Base-by-base conservation (phyloP, 2,797 vertebrate genomes). In the Anableps anableps region DNA sequence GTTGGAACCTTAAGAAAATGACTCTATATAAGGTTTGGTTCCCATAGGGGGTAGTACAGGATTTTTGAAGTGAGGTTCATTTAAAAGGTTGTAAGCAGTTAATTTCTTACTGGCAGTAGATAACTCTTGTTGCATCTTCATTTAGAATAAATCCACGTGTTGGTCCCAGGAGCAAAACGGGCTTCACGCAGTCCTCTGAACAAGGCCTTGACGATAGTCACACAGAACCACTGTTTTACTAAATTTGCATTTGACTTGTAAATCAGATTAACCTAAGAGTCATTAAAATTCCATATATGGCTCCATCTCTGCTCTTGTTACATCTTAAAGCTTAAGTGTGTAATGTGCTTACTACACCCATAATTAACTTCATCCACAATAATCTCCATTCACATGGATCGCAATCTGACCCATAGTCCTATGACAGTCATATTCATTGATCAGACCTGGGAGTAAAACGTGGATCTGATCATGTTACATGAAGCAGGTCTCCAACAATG, bases 401-500 rank as follows among this genome's bases (percentile, higher is more conserved):
- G 26, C 51, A 2, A 74, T 47, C 34, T 13, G 10, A 84, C n/a
- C 55, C 38, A 19, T 47, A 50, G 2, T 53, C 51, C 53, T 55
- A 50, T 17, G 47, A 47, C 14, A 17, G 17, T 50, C 48, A 50
- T 50, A 50, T 19, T 50, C 17, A 17, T 19, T 50, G 48, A 50
- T 17, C 48, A 19, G 17, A 4, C 48, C 17, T 50, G 38, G 38
- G 3, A 41, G 38, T 41, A 41, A 41, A 41, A 4, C 68, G 60
- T 86, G 75, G 80, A 64, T 80, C 43, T 78, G 83, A 89, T 72
- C 84, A 81, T 80, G 76, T 82, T 83, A 83, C 85, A 83, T 86
- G 88, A 89, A 86, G 91, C 88, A 84, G 75, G 87, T 78, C 76
- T 88, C 45, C 77, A 64, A 85, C 77, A 72, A 66, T 68, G 77